Evolutionary conservation across 2,888 invertebrate species (phyloP), one percentile per base, ranked within the genome.

Genomic region (Campopleginae sp.): DNA sequence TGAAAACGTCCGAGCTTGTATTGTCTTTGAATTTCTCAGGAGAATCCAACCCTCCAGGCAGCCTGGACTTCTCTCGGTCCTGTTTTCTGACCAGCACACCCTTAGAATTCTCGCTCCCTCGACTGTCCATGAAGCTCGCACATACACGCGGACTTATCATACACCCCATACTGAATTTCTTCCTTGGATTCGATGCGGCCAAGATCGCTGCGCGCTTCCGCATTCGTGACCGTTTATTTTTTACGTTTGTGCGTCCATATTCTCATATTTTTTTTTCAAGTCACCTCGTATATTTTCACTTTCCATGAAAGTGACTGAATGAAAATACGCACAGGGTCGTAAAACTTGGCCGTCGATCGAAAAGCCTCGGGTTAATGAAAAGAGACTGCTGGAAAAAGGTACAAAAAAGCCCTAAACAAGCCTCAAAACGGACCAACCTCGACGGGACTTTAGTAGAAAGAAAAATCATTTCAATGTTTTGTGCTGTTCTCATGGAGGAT

Each of bases 11-110:
- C 83, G 82, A 72, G 86, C 33, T 80, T 74, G 70, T 81, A 89
- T 92, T 91, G 91, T 91, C 90, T 92, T 90, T 82, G 80, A 87
- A 88, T 87, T 89, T 89, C 87, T 87, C 90, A 88, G 88, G 83
- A 71, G 66, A 33, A 19, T n/a, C 54, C 48, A 23, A 17, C 72
- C 85, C 76, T 72, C 58, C 58, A 31, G 48, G 71, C 51, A 38
- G n/a, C 33, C 31, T 42, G 31, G 44, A 42, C 48, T 44, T 8
- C 65, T 58, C 76, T 71, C 17, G 65, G 48, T 76, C 78, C 78
- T 74, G 74, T 78, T 86, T 23, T 44, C 68, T 86, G 85, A 86
- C 86, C 86, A n/a, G n/a, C n/a, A n/a, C n/a, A 80, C 33, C 78
- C 44, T 48, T 31, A 46, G 58, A 58, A 38, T 46, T 31, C n/a